Percentiles rank a stretch among this genome's conserved stretches.
Evolutionary conservation across 1,140 invertebrate species (phyloP).

Genomic region (Nymphalis io): DNA sequence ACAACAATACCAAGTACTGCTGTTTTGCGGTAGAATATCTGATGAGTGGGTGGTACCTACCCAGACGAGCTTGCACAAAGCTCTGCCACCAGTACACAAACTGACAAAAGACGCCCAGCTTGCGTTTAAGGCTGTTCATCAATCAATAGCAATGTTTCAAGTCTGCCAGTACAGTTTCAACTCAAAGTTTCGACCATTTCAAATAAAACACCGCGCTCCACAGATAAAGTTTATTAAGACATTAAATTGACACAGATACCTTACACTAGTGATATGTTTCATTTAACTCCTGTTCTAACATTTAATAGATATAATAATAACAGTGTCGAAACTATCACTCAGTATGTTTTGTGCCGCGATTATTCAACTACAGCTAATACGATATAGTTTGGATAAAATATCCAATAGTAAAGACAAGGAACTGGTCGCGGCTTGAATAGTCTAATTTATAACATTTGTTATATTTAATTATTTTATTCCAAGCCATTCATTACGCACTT

Average conservation of each 20-base stretch:
- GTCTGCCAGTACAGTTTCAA: too few species aligned
- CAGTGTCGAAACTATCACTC: background rate
- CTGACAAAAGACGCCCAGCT: too few species aligned
- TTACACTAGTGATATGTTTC: conserved; percentile 2
- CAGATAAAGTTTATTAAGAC: conserved; percentile 18
- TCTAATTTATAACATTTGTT: background rate
- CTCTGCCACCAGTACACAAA: too few species aligned
- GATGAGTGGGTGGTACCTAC: too few species aligned
- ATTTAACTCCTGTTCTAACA: conserved; percentile 10
- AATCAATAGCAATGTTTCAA: too few species aligned
- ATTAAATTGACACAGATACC: conserved; percentile 14
- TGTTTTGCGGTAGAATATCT: too few species aligned
- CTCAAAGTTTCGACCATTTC: too few species aligned
- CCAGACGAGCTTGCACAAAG: too few species aligned
- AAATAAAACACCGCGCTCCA: conserved; percentile 1
- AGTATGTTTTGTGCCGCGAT: background rate
- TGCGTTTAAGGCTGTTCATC: too few species aligned
- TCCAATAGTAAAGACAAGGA: background rate
- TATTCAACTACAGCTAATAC: background rate
- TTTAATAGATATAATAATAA: background rate
- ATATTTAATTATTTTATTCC: background rate
- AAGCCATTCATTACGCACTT: background rate
- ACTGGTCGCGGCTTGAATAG: background rate
- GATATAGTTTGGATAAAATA: background rate
- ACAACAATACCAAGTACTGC: too few species aligned